phyloP scores from a whole-genome alignment of 2,888 invertebrate species.

The Megamerina dolium region DNA sequence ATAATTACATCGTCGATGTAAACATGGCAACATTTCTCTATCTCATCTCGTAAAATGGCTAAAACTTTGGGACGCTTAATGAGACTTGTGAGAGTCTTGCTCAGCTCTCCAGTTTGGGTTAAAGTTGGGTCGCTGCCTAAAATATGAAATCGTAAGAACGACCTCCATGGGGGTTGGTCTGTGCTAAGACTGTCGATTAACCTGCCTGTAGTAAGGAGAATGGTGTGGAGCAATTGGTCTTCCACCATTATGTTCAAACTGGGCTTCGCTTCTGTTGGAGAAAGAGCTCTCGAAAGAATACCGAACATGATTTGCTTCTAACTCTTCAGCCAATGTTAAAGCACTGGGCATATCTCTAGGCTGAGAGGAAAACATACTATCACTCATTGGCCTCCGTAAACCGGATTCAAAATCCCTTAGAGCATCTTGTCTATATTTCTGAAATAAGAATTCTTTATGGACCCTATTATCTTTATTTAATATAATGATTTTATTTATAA shows the following conservation, averaged over 20 bases:
- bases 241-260: too few species aligned
- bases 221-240: too few species aligned
- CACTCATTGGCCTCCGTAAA: slow-evolving; percentile 9
- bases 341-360: slow-evolving; percentile 14
- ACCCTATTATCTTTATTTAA: slow-evolving; percentile 9
- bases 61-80: not conserved
- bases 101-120: not conserved
- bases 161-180: slow-evolving; percentile 8
- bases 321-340: slow-evolving; percentile 10
- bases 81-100: not conserved
- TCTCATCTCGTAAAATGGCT: slow-evolving; percentile 9
- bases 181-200: too few species aligned
- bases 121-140: not conserved
- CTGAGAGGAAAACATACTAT: slow-evolving; percentile 15
- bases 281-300: too few species aligned
- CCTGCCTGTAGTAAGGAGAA: too few species aligned
- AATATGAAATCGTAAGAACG: slow-evolving; percentile 1
- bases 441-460: slow-evolving; percentile 8
- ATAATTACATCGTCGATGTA: slow-evolving; percentile 9
- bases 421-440: slow-evolving; percentile 17
- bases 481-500: slow-evolving; percentile 20
- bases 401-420: slow-evolving; percentile 12
- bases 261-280: too few species aligned
- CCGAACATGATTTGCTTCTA: too few species aligned
- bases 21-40: slow-evolving; percentile 12